phyloP scores from a whole-genome alignment of 1,140 invertebrate species.

The Ceratina australensis region DNA sequence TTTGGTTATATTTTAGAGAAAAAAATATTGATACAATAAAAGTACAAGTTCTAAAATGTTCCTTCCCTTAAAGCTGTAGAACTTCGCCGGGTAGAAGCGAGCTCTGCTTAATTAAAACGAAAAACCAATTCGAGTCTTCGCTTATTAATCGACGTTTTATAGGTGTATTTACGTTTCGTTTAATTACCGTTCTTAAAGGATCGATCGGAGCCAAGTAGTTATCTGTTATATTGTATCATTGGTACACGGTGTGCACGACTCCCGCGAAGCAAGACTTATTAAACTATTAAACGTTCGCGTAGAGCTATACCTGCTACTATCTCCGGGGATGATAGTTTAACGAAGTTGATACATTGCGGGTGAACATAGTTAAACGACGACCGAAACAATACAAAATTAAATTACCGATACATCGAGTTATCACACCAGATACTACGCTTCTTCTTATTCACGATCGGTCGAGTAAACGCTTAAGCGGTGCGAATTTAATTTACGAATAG shows the following conservation, averaged over 20 bases:
- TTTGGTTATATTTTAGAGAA: not conserved
- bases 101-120: too few relatives aligned
- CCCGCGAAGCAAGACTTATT: constrained; percentile 7
- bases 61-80: too few relatives aligned
- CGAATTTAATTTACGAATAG: too few relatives aligned
- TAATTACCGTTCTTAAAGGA: not conserved
- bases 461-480: too few relatives aligned
- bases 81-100: too few relatives aligned
- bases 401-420: not conserved
- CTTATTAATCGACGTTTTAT: too few relatives aligned
- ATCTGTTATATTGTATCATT: not conserved
- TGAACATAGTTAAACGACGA: constrained; percentile 15
- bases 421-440: too few relatives aligned
- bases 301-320: not conserved
- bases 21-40: not conserved
- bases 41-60: not conserved
- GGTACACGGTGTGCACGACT: not conserved
- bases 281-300: constrained; percentile 20
- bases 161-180: not conserved
- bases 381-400: not conserved
- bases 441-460: too few relatives aligned
- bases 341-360: constrained; percentile 13
- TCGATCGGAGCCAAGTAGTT: too few relatives aligned
- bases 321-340: constrained; percentile 27
- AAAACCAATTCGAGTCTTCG: too few relatives aligned